These are phyloP conservation scores for Drosophila pachea DNA, from an alignment of 1,140 invertebrate species.

Conservation along the genomic window DNA sequence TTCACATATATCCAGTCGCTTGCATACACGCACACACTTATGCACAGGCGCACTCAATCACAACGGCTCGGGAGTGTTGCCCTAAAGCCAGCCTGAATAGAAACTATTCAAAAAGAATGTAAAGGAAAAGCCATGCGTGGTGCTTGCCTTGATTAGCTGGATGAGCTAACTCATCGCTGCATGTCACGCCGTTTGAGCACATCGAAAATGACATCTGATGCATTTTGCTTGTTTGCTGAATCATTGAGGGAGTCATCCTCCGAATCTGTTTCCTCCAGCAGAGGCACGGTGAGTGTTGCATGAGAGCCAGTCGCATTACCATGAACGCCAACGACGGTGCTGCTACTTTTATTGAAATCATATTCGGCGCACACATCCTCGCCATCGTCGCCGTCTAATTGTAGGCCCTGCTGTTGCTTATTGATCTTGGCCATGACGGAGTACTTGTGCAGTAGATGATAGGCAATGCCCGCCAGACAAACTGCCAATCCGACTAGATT, in stretches of 20 bases:
- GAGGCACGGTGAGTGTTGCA: conserved; percentile 58
- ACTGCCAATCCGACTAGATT: conserved; percentile 92
- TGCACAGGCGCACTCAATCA: conserved; percentile 19
- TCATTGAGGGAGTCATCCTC: conserved; percentile 62
- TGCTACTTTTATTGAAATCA: conserved; percentile 55
- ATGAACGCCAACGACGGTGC: conserved; percentile 28
- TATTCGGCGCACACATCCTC: conserved; percentile 56
- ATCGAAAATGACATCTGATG: conserved; percentile 79
- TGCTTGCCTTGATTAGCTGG: conserved; percentile 1
- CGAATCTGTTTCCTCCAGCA: conserved; percentile 71
- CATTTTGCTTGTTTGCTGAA: conserved; percentile 57
- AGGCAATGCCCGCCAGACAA: conserved; percentile 92
- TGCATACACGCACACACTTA: background rate
- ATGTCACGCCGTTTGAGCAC: conserved; percentile 76
- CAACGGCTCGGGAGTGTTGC: conserved; percentile 12
- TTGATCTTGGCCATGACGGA: conserved; percentile 54
- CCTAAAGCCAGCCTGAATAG: background rate
- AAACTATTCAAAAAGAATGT: background rate
- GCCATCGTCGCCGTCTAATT: conserved; percentile 48
- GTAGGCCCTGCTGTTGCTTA: conserved; percentile 44
- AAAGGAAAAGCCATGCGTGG: background rate
- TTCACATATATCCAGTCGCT: conserved; percentile 8
- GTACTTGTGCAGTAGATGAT: conserved; percentile 91
- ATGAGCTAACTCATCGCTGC: conserved; percentile 60
- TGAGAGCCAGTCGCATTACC: conserved; percentile 29